phyloP scores from a whole-genome alignment of 2,888 invertebrate genomes.

The Rhyacophila evoluta region DNA sequence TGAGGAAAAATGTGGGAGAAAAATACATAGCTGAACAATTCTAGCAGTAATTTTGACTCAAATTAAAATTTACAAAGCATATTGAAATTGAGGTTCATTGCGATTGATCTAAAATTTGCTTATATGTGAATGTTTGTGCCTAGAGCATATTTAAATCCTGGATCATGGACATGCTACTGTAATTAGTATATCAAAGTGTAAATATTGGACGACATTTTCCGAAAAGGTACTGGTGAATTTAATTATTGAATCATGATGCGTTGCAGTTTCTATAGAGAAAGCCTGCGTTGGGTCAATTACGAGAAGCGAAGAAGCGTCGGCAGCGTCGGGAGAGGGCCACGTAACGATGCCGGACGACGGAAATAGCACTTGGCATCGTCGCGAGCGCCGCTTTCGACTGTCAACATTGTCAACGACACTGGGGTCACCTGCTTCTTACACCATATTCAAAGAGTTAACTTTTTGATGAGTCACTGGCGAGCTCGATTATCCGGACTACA shows the following conservation, averaged over 20 bases:
- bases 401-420: conserved; percentile 21
- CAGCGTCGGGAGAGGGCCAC: conserved; percentile 11
- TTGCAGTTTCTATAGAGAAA: background rate
- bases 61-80: too few species aligned
- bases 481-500: too few species aligned
- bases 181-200: too few species aligned
- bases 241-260: background rate
- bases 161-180: too few species aligned
- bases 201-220: background rate
- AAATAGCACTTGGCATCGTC: conserved; percentile 25
- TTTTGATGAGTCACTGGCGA: background rate
- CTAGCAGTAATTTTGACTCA: too few species aligned
- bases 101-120: too few species aligned
- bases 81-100: too few species aligned
- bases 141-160: too few species aligned
- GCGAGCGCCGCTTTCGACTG: conserved; percentile 22
- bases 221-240: background rate
- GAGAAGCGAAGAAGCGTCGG: background rate
- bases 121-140: too few species aligned
- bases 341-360: background rate
- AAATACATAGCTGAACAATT: too few species aligned
- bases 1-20: too few species aligned
- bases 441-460: conserved; percentile 14
- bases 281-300: conserved; percentile 9
- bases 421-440: conserved; percentile 22